A percentile compares a stretch with the other conserved stretches of the same genome.
These are phyloP conservation scores for Sitophilus oryzae DNA, from an alignment of 1,140 invertebrate species.

Conservation along the genomic window DNA sequence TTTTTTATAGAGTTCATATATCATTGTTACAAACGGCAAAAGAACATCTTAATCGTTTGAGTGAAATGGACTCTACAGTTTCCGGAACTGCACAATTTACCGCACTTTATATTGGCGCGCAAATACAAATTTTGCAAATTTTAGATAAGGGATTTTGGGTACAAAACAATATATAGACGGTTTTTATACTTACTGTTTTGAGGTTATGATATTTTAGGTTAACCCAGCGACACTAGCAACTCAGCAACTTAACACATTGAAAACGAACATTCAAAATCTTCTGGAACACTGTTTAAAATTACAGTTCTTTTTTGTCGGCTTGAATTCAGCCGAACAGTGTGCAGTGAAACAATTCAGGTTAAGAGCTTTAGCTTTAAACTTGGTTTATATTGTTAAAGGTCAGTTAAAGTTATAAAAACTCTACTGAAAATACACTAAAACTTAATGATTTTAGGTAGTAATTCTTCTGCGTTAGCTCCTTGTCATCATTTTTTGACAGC, in stretches of 20 bases:
- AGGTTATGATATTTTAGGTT: slow-evolving; percentile 42
- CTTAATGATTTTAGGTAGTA: slow-evolving; percentile 29
- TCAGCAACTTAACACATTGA: slow-evolving; percentile 49
- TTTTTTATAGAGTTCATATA: slow-evolving; percentile 50
- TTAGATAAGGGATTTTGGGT: slow-evolving; percentile 45
- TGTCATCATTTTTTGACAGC: slow-evolving; percentile 45
- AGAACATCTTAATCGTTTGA: slow-evolving; percentile 58
- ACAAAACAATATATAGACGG: too few species aligned
- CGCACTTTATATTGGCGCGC: slow-evolving; percentile 69
- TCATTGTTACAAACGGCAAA: slow-evolving; percentile 66
- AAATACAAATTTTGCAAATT: slow-evolving; percentile 48
- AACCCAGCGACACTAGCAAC: slow-evolving; percentile 46
- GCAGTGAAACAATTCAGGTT: slow-evolving; percentile 78
- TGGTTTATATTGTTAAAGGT: slow-evolving; percentile 64
- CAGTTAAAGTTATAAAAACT: slow-evolving; percentile 36
- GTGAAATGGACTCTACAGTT: slow-evolving; percentile 73
- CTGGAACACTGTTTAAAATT: slow-evolving; percentile 69
- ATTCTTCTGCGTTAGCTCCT: slow-evolving; percentile 46
- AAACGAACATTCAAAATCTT: slow-evolving; percentile 54
- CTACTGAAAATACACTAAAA: neutral
- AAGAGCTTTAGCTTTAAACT: slow-evolving; percentile 74
- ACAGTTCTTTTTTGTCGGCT: slow-evolving; percentile 76
- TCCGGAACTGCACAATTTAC: slow-evolving; percentile 82
- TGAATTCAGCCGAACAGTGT: slow-evolving; percentile 66
- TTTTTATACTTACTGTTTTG: too few species aligned